Percentiles rank a stretch among this genome's conserved stretches.
Evolutionary conservation across 2,113 vertebrate genomes (phyloP).

Genomic region (Indri indri): DNA sequence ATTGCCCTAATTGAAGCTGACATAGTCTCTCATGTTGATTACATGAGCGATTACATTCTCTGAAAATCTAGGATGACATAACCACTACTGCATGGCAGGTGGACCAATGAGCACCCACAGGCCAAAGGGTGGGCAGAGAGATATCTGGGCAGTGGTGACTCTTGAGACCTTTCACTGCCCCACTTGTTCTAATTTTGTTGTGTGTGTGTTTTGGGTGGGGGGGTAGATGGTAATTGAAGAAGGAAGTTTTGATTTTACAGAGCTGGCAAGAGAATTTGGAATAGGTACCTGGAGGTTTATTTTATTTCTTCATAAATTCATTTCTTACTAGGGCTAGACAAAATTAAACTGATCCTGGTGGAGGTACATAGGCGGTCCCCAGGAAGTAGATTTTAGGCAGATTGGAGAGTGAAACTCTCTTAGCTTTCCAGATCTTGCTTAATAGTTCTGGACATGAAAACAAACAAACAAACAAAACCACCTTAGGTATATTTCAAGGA

Average conservation of each 20-base stretch:
- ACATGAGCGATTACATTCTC: not conserved
- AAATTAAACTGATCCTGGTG: not conserved
- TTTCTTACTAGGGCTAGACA: not conserved
- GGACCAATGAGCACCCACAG: not conserved
- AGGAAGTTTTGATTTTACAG: not conserved
- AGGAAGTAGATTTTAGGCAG: not conserved
- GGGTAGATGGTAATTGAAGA: not conserved
- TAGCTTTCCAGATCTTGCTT: not conserved
- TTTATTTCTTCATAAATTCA: slow-evolving; percentile 23
- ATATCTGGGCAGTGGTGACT: not conserved
- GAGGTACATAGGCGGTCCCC: not conserved
- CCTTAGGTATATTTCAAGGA: not conserved
- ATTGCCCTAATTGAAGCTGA: not conserved
- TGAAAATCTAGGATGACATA: not conserved
- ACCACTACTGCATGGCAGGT: not conserved
- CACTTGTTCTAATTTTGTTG: not conserved
- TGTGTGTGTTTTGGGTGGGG: rapidly evolving
- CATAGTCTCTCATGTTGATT: not conserved
- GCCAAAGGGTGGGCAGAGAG: not conserved
- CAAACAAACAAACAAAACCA: not conserved
- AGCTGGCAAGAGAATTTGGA: not conserved
- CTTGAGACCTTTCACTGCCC: not conserved
- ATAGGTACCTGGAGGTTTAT: not conserved
- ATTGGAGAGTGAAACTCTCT: not conserved
- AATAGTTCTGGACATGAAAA: not conserved